Evolutionary conservation across 1,140 invertebrate genomes (phyloP).

Genomic region (Drosophila mauritiana): DNA sequence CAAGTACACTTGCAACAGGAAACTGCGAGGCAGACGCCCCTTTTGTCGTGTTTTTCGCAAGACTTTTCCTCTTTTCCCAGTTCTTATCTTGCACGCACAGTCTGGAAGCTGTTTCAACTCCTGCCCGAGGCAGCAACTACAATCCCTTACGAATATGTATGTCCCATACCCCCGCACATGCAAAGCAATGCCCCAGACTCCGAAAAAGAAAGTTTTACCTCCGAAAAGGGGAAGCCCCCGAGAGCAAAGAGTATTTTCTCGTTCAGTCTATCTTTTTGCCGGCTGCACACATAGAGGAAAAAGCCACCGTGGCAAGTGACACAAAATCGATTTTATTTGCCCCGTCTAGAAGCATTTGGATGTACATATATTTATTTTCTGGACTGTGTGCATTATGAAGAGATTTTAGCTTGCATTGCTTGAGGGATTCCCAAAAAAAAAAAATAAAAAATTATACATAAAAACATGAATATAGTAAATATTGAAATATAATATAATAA

Average conservation of each 20-base stretch:
- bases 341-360: slow-evolving; percentile 30
- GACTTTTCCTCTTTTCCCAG: slow-evolving; percentile 13
- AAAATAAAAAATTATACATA: rapidly evolving
- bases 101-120: slow-evolving; percentile 37
- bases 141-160: slow-evolving; percentile 14
- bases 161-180: slow-evolving; percentile 49
- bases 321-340: slow-evolving; percentile 77
- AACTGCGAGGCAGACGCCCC: slow-evolving; percentile 21
- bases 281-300: slow-evolving; percentile 42
- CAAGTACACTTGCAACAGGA: slow-evolving; percentile 42
- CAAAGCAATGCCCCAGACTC: slow-evolving; percentile 42
- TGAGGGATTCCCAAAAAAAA: neutral
- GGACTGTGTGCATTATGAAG: slow-evolving; percentile 26
- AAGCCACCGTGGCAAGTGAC: slow-evolving; percentile 63
- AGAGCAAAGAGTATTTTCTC: slow-evolving; percentile 40
- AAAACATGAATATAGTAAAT: neutral
- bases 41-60: slow-evolving; percentile 3
- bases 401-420: neutral
- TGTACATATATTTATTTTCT: slow-evolving; percentile 32
- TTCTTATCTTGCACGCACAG: slow-evolving; percentile 71
- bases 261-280: slow-evolving; percentile 17
- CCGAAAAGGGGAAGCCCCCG: slow-evolving; percentile 14
- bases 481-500: neutral
- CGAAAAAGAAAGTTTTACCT: slow-evolving; percentile 66
- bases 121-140: slow-evolving; percentile 13